Conservation (phyloP, 2,797 vertebrate genomes). For the Xenentodon cancila region DNA sequence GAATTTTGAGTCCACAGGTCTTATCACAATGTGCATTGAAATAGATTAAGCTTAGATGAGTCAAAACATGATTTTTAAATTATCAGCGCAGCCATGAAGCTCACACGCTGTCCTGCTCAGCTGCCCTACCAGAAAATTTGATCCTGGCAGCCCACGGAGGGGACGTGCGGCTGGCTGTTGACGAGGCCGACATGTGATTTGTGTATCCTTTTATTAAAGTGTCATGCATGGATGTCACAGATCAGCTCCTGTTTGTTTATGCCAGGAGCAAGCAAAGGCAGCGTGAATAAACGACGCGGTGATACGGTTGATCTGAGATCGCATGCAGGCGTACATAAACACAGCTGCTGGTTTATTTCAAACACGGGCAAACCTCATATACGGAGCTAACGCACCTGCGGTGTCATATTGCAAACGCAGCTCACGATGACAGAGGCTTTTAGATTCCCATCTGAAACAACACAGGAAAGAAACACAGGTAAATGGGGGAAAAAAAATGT, state of each 20-base stretch:
- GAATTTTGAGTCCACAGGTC: conserved; percentile 44
- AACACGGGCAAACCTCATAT: conserved; percentile 10
- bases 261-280: conserved; percentile 41
- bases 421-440: conserved; percentile 14
- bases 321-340: conserved; percentile 31
- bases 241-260: conserved; percentile 66
- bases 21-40: conserved; percentile 18
- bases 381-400: conserved; percentile 42
- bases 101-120: conserved; percentile 8
- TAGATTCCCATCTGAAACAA: conserved; percentile 28
- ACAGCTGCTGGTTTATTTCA: conserved; percentile 55
- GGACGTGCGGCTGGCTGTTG: conserved; percentile 37
- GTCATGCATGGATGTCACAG: conserved; percentile 67
- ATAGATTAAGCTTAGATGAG: conserved; percentile 11
- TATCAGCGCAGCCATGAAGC: conserved; percentile 35
- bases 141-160: conserved; percentile 14
- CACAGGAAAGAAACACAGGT: conserved; percentile 1
- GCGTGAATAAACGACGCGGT: conserved; percentile 23
- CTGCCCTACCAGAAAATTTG: conserved; percentile 26
- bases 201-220: conserved; percentile 69
- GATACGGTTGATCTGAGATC: conserved; percentile 52
- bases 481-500: conserved; percentile 16
- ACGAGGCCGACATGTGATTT: conserved; percentile 33
- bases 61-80: conserved; percentile 42
- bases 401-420: conserved; percentile 42